Conservation (phyloP, 2,113 vertebrate genomes). For the Gymnorhina tibicen region DNA sequence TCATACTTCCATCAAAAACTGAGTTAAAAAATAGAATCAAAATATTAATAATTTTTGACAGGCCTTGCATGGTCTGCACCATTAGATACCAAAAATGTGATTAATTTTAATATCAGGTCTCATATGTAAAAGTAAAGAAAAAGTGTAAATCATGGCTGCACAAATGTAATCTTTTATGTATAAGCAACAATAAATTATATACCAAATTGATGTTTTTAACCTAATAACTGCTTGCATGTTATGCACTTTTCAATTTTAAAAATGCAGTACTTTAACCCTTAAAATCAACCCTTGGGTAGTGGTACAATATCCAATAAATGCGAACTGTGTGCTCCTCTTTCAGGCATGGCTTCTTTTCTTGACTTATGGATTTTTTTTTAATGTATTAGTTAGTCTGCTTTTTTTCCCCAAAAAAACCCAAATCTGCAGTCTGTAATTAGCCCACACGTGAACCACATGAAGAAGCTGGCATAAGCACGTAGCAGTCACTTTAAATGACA, state of each 20-base stretch:
- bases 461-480: background rate
- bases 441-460: background rate
- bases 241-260: background rate
- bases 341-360: background rate
- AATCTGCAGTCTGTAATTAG: background rate
- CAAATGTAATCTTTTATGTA: background rate
- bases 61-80: background rate
- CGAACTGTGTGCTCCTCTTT: background rate
- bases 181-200: background rate
- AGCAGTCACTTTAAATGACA: constrained; percentile 31
- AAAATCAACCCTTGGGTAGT: background rate
- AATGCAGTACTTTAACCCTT: background rate
- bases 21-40: background rate
- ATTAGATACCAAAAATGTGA: background rate
- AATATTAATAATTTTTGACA: background rate
- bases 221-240: background rate
- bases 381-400: background rate
- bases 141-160: background rate
- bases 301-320: background rate
- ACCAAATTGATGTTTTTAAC: background rate
- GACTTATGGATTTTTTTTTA: background rate
- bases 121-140: background rate
- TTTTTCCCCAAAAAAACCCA: background rate
- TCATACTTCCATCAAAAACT: background rate
- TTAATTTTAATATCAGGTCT: background rate